Evolutionary conservation across 1,140 invertebrate genomes (phyloP).

Genomic region (Rhyacophila brunnea): DNA sequence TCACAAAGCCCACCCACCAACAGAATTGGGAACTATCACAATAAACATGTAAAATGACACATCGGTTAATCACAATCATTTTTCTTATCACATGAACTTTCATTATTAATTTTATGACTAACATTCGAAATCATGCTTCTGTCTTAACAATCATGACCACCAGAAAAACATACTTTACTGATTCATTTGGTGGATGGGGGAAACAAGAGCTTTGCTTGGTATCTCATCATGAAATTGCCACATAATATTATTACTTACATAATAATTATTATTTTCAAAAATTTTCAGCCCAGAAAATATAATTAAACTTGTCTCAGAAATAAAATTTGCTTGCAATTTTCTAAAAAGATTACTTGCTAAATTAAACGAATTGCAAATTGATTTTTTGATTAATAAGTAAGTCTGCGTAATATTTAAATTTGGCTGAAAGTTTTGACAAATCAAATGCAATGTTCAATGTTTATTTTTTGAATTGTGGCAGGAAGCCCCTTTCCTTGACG

Average conservation of each 20-base stretch:
- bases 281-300: not conserved
- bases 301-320: no score
- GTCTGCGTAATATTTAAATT: not conserved
- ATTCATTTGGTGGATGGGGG: constrained; percentile 54
- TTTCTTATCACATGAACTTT: no score
- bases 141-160: not conserved
- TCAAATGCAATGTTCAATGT: not conserved
- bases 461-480: constrained; percentile 33
- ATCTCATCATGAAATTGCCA: constrained; percentile 46
- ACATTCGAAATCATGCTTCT: constrained; percentile 1
- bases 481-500: constrained; percentile 55
- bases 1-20: constrained; percentile 31
- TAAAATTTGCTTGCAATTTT: no score
- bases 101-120: constrained; percentile 1
- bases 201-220: constrained; percentile 56
- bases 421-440: constrained; percentile 26
- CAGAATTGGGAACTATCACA: not conserved
- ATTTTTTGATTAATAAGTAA: not conserved
- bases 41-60: constrained; percentile 5
- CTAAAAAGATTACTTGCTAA: no score
- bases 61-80: no score
- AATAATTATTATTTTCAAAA: not conserved
- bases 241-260: no score
- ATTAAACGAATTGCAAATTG: not conserved
- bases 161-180: constrained; percentile 4